Evolutionary conservation across 2,113 vertebrate species (phyloP).

Genomic region (Equus przewalskii): DNA sequence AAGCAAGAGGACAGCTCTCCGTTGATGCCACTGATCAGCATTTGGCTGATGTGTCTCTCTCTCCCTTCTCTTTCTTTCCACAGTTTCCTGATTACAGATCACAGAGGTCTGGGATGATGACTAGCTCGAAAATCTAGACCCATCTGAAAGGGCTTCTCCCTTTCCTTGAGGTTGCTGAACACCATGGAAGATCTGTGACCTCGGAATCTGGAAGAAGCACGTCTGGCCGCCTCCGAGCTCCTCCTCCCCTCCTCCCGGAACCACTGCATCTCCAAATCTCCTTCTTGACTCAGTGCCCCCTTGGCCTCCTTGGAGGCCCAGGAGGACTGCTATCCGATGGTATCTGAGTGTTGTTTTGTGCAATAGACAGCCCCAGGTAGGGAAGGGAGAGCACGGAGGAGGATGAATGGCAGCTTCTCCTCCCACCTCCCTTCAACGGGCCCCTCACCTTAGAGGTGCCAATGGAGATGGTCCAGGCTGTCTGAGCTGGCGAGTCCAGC

Average conservation of each 20-base stretch:
- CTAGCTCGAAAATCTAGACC: slow-evolving; percentile 67
- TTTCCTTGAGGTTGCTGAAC: slow-evolving; percentile 11
- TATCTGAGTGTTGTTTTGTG: slow-evolving; percentile 84
- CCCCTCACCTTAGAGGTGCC: not conserved
- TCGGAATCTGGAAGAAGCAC: not conserved
- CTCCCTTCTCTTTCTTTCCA: not conserved
- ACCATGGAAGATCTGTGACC: not conserved
- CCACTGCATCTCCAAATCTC: not conserved
- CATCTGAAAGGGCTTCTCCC: not conserved
- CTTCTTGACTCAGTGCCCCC: not conserved
- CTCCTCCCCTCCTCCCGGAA: not conserved
- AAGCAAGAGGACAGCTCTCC: not conserved
- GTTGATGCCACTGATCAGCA: fast-evolving
- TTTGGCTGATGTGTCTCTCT: not conserved
- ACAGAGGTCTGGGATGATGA: slow-evolving; percentile 53
- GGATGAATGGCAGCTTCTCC: not conserved
- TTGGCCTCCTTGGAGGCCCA: slow-evolving; percentile 51
- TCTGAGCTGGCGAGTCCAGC: not conserved
- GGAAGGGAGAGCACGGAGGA: not conserved
- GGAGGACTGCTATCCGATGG: slow-evolving; percentile 38
- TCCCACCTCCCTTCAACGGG: not conserved
- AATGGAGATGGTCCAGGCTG: not conserved
- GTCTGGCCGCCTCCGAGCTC: not conserved
- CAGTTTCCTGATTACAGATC: slow-evolving; percentile 74
- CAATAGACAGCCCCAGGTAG: slow-evolving; percentile 80